A percentile compares a stretch with the other conserved stretches of the same genome.
phyloP scores from a whole-genome alignment of 2,888 invertebrate species.

The Andrena praecox region DNA sequence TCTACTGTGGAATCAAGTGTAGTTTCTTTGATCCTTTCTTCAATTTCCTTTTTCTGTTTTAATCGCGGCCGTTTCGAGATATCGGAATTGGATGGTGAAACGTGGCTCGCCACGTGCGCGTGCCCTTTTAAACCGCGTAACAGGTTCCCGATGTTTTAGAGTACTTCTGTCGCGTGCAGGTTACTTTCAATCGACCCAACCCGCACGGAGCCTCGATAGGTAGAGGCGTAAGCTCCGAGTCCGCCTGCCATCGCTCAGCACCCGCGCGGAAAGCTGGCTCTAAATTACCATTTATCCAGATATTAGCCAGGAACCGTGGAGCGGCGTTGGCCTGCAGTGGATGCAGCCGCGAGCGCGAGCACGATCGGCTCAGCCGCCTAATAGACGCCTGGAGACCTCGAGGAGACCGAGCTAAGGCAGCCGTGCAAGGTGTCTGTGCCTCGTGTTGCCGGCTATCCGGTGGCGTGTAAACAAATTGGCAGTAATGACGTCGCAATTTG shows the following conservation, averaged over 20 bases:
- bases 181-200: background rate
- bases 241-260: background rate
- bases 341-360: background rate
- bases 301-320: slow-evolving; percentile 26
- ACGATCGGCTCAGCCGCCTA: slow-evolving; percentile 56
- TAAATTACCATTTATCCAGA: slow-evolving; percentile 2
- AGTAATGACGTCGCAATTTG: slow-evolving; percentile 83
- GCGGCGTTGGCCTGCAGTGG: background rate
- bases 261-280: background rate
- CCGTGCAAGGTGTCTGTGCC: slow-evolving; percentile 60
- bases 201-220: too few species aligned
- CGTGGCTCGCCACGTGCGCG: background rate
- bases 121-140: background rate
- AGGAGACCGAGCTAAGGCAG: slow-evolving; percentile 42
- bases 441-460: slow-evolving; percentile 77
- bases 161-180: background rate
- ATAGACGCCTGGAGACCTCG: slow-evolving; percentile 64
- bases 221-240: too few species aligned
- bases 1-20: too few species aligned
- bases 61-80: background rate
- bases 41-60: background rate
- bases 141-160: background rate
- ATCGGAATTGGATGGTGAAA: slow-evolving; percentile 2
- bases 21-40: slow-evolving; percentile 7
- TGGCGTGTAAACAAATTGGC: slow-evolving; percentile 82